phyloP scores from a whole-genome alignment of 2,797 vertebrate genomes.

The Sternotherus odoratus region DNA sequence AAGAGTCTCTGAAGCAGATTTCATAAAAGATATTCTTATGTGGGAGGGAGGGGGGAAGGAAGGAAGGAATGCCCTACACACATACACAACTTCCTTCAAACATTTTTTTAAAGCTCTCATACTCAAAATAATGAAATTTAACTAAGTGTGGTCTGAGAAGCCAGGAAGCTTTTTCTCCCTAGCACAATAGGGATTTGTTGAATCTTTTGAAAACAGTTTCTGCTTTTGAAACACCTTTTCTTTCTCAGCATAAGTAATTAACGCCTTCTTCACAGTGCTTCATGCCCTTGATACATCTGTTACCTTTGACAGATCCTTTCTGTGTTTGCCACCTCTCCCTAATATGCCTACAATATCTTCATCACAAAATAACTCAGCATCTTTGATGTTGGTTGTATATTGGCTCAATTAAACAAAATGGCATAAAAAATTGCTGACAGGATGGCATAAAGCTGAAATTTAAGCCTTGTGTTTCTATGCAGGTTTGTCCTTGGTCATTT shows the following conservation, averaged over 20 bases:
- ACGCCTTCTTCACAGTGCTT: conserved; percentile 60
- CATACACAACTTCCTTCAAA: neutral
- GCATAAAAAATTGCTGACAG: conserved; percentile 23
- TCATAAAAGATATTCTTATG: neutral
- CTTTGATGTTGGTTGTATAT: conserved; percentile 63
- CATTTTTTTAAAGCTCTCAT: conserved; percentile 29
- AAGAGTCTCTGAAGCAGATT: conserved; percentile 20
- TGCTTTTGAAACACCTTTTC: conserved; percentile 72
- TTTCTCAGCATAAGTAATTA: conserved; percentile 66
- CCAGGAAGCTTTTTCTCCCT: conserved; percentile 46
- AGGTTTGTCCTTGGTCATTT: conserved; percentile 68
- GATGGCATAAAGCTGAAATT: conserved; percentile 32
- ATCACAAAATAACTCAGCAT: conserved; percentile 51
- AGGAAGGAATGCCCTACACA: neutral
- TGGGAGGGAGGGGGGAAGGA: neutral
- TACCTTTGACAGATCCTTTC: conserved; percentile 68
- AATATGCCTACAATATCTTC: conserved; percentile 44
- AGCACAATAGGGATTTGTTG: conserved; percentile 54
- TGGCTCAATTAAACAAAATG: conserved; percentile 49
- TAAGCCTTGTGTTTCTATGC: conserved; percentile 44
- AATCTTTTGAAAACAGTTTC: conserved; percentile 71
- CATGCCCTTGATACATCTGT: conserved; percentile 61
- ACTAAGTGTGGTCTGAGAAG: conserved; percentile 28
- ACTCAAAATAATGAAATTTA: neutral
- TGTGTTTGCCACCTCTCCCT: conserved; percentile 60